A percentile compares a stretch with the other conserved stretches of the same genome.
Evolutionary conservation across 2,888 invertebrate genomes (phyloP).

Genomic region (Dasysyrphus tricinctus): DNA sequence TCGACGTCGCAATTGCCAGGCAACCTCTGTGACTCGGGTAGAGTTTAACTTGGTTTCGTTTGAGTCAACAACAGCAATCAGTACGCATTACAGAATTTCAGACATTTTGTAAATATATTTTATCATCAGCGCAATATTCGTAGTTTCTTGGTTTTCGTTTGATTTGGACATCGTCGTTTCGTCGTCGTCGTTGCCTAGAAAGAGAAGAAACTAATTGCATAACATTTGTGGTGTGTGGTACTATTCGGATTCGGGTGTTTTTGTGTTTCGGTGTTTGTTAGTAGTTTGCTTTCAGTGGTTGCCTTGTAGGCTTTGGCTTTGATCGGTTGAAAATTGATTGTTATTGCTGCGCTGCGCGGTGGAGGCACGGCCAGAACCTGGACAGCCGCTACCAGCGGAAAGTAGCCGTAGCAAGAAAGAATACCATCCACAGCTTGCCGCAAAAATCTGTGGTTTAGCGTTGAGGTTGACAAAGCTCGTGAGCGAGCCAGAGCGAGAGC

Average conservation of each 20-base stretch:
- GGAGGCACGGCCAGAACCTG: conserved; percentile 30
- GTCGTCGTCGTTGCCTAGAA: conserved; percentile 55
- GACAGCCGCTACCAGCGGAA: conserved; percentile 44
- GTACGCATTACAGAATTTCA: conserved; percentile 63
- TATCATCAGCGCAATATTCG: conserved; percentile 67
- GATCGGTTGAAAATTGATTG: conserved; percentile 39
- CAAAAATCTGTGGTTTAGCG: conserved; percentile 15
- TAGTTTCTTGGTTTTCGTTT: conserved; percentile 39
- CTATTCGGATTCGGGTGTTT: conserved; percentile 67
- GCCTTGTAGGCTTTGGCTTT: conserved; percentile 36
- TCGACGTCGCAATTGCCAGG: conserved; percentile 64
- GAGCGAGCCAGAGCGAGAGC: conserved; percentile 76
- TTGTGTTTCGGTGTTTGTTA: conserved; percentile 49
- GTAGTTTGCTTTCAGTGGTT: conserved; percentile 28
- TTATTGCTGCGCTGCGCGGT: conserved; percentile 42
- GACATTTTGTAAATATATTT: conserved; percentile 74
- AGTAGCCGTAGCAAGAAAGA: conserved; percentile 55
- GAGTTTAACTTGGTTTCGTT: conserved; percentile 2
- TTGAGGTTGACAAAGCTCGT: conserved; percentile 28
- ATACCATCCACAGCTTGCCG: conserved; percentile 8
- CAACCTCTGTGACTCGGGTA: conserved; percentile 44
- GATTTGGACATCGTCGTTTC: conserved; percentile 52
- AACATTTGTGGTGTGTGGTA: conserved; percentile 64
- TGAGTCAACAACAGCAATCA: conserved; percentile 61
- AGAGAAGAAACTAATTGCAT: conserved; percentile 74